A percentile compares a stretch with the other conserved stretches of the same genome.
These are phyloP conservation scores for Enteromius anoplus DNA, from an alignment of 2,797 vertebrate species.

Conservation along the genomic window DNA sequence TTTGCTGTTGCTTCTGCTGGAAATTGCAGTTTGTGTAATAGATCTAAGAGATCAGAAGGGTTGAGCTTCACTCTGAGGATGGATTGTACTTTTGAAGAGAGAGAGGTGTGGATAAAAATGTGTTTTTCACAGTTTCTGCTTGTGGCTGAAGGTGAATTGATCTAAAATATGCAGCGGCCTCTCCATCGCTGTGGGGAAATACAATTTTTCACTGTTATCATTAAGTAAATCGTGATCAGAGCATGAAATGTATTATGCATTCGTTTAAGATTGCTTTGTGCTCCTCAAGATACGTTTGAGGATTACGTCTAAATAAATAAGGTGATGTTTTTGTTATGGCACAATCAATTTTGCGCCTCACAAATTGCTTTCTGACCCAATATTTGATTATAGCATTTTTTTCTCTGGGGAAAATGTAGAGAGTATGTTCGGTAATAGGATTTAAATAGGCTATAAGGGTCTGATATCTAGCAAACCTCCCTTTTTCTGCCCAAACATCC, in stretches of 20 bases:
- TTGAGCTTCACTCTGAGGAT: not conserved
- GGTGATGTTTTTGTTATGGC: not conserved
- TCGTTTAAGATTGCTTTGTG: slow-evolving; percentile 22
- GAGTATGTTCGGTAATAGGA: slow-evolving; percentile 6
- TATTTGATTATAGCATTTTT: slow-evolving; percentile 17
- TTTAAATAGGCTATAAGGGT: not conserved
- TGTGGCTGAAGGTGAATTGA: slow-evolving; percentile 4
- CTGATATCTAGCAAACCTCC: slow-evolving; percentile 1
- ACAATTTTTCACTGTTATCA: not conserved
- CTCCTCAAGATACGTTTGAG: not conserved
- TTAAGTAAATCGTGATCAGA: not conserved
- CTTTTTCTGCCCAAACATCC: not conserved
- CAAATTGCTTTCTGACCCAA: slow-evolving; percentile 24
- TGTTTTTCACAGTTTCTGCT: not conserved
- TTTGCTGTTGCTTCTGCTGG: not conserved
- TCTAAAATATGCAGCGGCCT: slow-evolving; percentile 6
- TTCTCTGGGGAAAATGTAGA: not conserved
- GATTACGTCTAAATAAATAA: slow-evolving; percentile 22
- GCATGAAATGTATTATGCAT: slow-evolving; percentile 22
- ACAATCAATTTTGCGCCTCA: not conserved
- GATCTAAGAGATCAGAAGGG: not conserved
- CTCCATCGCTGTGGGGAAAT: not conserved
- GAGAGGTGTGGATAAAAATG: slow-evolving; percentile 20
- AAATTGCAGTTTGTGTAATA: slow-evolving; percentile 19
- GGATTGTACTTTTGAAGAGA: slow-evolving; percentile 22